A percentile compares a stretch with the other conserved stretches of the same genome.
phyloP scores from a whole-genome alignment of 2,888 invertebrate genomes.

The Tineola bisselliella region DNA sequence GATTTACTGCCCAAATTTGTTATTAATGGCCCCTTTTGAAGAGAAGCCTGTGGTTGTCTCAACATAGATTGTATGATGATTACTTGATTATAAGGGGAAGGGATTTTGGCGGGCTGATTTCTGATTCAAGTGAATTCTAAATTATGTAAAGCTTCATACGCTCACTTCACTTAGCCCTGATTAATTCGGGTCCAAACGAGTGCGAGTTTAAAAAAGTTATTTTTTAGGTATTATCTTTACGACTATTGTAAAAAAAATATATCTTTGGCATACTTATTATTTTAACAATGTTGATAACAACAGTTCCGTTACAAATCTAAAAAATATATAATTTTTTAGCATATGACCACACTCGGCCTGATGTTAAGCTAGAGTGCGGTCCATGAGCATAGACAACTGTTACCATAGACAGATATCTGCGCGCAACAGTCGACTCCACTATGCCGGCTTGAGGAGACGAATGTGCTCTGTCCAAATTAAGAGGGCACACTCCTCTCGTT shows the following conservation, averaged over 20 bases:
- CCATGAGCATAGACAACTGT: too few species aligned
- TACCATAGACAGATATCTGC: too few species aligned
- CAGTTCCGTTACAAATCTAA: neutral
- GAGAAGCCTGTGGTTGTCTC: constrained; percentile 25
- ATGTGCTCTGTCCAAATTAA: too few species aligned
- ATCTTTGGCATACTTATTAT: too few species aligned
- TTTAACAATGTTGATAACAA: too few species aligned
- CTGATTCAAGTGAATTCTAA: constrained; percentile 3
- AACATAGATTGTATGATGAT: constrained; percentile 39
- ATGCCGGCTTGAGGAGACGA: too few species aligned
- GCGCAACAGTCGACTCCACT: too few species aligned
- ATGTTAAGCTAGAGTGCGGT: too few species aligned
- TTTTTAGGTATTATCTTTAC: neutral
- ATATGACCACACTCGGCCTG: too few species aligned
- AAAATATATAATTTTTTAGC: neutral
- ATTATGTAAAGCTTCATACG: constrained; percentile 8
- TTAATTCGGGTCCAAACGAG: neutral
- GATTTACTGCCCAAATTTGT: constrained; percentile 54
- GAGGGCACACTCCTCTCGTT: too few species aligned
- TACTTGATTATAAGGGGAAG: constrained; percentile 36
- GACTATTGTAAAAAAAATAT: neutral
- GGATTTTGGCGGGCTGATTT: neutral
- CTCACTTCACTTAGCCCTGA: neutral
- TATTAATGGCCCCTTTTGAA: constrained; percentile 33
- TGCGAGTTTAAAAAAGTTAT: neutral